Base-by-base conservation (phyloP, 2,888 invertebrate species). In the Meliscaeva auricollis region DNA sequence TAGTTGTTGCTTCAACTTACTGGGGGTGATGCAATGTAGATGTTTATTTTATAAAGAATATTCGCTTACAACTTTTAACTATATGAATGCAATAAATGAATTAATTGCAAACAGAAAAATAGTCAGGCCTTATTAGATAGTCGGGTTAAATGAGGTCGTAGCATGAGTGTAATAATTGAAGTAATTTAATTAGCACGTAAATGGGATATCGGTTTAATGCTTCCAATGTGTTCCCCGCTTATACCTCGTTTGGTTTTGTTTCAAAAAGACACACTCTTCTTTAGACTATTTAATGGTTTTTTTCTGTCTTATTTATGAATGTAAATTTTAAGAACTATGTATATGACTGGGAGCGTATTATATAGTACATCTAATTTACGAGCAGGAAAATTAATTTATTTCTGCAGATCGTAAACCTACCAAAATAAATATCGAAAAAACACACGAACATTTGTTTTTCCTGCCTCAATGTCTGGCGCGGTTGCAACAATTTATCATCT, bases 11-110 rank as follows among this genome's bases (percentile, higher is more conserved):
- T 38, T 11, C 35, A 11, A 8, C 46, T 15, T 7, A 20, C 48
- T 38, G 44, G 52, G 54, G 75, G 13, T 79, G 83, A 84, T 84
- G 83, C 83, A 84, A 84, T 70, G 15, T 52, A 48, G 13, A 32
- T 50, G 50, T 46, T n/a, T 46, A 50, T 66, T 68, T 52, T 72
- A 77, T 82, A 73, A 60, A 9, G 35, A 66, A 78, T 38, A 38
- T 68, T 78, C 62, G 38, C 58, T 44, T 26, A 80, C 38, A 79
- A 58, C 58, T 70, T 46, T 46, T 4, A 3, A 30, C 9, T 44
- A 69, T 50, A 56, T 73, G 41, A 79, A 74, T 79, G 74, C 69
- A 74, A 17, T 74, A 64, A 64, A 62, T 77, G 48, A 83, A 82
- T 77, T 76, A 81, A 77, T 81, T 82, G 30, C 58, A 77, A 66